These are phyloP conservation scores for Nesometra sesokonis DNA, from an alignment of 35 echinoderm and acorn worm species.

Conservation along the genomic window DNA sequence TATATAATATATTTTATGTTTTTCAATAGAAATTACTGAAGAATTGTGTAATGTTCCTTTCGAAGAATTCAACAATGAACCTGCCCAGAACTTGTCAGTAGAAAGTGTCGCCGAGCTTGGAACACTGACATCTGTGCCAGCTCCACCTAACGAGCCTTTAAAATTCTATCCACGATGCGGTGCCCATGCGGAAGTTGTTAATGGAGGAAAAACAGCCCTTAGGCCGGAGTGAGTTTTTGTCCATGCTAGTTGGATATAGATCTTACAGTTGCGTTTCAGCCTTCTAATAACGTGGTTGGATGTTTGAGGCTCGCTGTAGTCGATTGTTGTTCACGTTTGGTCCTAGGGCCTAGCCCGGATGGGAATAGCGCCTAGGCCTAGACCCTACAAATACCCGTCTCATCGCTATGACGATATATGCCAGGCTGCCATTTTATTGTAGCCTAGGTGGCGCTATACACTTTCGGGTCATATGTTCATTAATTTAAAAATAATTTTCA, in stretches of 20 bases:
- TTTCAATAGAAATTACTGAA: not conserved
- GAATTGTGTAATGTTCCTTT: not conserved
- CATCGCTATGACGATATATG: no score
- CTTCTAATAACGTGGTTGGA: no score
- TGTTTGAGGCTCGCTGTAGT: no score
- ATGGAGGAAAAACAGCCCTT: constrained; percentile 55
- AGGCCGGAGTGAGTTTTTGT: constrained; percentile 70
- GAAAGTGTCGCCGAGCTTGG: not conserved
- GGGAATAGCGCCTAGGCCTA: no score
- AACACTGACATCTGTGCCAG: not conserved
- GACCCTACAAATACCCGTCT: no score
- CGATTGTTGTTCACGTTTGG: not conserved
- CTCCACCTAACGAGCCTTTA: not conserved
- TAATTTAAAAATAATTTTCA: no score
- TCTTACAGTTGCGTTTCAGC: no score
- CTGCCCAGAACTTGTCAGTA: not conserved
- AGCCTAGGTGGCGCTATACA: no score
- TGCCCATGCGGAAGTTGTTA: constrained; percentile 68
- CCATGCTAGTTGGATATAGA: no score
- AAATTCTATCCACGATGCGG: constrained; percentile 79
- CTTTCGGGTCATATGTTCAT: no score
- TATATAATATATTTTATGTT: no score
- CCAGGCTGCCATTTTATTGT: no score
- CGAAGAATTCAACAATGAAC: not conserved
- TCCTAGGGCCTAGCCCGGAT: not conserved